Base-by-base conservation (phyloP, 2,113 vertebrate species). In the Microcebus murinus region DNA sequence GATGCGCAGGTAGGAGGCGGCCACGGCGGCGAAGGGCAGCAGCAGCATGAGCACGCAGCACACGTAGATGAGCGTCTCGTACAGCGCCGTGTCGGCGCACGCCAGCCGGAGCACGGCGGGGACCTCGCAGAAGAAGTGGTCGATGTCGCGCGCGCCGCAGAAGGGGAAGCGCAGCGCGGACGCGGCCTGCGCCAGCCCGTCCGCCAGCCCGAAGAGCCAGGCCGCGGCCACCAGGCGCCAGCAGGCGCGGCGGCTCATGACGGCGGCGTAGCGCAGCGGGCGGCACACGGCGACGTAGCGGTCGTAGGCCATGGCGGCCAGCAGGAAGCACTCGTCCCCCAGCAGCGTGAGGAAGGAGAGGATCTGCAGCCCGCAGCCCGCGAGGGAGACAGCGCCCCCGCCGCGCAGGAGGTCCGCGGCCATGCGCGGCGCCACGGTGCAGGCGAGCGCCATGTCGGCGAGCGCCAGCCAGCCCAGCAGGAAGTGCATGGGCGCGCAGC, bases 401-500 rank as follows among this genome's bases (percentile, higher is more conserved):
- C 81, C 96, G 25, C 80, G 2, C 6, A 97, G 61, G 21, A 96
- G 97, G 68, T 96, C 74, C 0, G 20, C 8, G 1, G 95, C 95
- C 97, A 96, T 96, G 6, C 90, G 81, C 0, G 97, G 97, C 42
- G 97, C 94, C 5, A 96, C 94, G 65, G 96, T 97, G 31, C 91
- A 96, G 83, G 95, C 88, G 11, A 97, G 81, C 0, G 98, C 96
- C 39, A 97, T 94, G 45, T 97, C 97, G 83, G 95, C 88, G 11
- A 97, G 81, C 0, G 98, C 96, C 39, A 97, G 81, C 91, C 97
- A 97, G 70, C 96, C 91, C 83, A 97, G 98, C 86, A 98, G 97
- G 80, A 97, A 97, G 92, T 98, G 97, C 97, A 97, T 97, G 34
- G 97, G 97, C 96, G 42, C 42, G 42, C 7, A 97, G 96, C 5